These are phyloP conservation scores for Pelagia noctiluca DNA, from an alignment of 30 jellyfish, hydroid and myxozoan genomes.

Conservation along the genomic window DNA sequence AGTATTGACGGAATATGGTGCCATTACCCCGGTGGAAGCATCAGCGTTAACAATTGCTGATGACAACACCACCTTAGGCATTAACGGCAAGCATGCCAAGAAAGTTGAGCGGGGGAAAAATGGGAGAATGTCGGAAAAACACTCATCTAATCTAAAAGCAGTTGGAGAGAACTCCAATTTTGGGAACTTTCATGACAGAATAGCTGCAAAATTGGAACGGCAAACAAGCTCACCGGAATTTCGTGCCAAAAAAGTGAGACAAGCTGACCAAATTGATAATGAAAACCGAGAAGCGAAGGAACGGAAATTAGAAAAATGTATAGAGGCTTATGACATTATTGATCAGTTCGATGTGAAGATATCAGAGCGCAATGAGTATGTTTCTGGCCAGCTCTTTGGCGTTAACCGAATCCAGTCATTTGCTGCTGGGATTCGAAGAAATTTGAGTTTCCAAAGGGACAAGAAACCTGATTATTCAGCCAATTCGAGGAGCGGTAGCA, in stretches of 20 bases:
- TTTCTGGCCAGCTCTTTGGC: background rate
- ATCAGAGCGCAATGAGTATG: slow-evolving; percentile 16
- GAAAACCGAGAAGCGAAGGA: background rate
- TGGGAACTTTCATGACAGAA: slow-evolving; percentile 9
- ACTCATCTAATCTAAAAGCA: background rate
- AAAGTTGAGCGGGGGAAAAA: background rate
- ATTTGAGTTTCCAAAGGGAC: slow-evolving; percentile 23
- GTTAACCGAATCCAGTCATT: slow-evolving; percentile 27
- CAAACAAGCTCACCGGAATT: slow-evolving; percentile 23
- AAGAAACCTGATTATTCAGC: background rate
- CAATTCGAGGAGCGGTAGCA: background rate
- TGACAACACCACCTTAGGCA: background rate
- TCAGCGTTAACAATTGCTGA: background rate
- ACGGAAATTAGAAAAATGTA: slow-evolving; percentile 10
- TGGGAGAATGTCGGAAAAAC: background rate
- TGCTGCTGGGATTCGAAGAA: slow-evolving; percentile 55
- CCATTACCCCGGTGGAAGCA: slow-evolving; percentile 7
- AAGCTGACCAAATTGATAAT: slow-evolving; percentile 7
- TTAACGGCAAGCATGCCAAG: background rate
- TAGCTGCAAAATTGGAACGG: slow-evolving; percentile 34
- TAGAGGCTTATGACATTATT: slow-evolving; percentile 39
- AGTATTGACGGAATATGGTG: slow-evolving; percentile 21
- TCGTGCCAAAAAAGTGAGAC: background rate
- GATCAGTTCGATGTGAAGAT: slow-evolving; percentile 69
- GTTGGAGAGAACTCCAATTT: slow-evolving; percentile 29